These are phyloP conservation scores for Furcula furcula DNA, from an alignment of 2,888 invertebrate species.

Conservation along the genomic window DNA sequence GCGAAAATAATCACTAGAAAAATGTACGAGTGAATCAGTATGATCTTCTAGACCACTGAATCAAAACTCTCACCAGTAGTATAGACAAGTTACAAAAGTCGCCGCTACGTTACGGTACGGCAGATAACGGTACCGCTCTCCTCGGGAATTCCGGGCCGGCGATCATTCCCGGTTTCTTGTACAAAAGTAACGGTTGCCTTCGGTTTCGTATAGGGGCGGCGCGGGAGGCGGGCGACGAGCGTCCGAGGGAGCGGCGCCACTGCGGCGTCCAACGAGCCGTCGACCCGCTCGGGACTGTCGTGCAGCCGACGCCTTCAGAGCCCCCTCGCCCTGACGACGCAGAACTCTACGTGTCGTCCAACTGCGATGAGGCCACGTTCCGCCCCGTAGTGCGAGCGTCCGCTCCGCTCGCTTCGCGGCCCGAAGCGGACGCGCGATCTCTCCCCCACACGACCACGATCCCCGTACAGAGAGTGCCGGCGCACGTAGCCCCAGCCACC, in stretches of 20 bases:
- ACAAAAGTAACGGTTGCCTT: slow-evolving; percentile 85
- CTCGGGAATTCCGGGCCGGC: slow-evolving; percentile 21
- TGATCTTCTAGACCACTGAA: too few relatives aligned
- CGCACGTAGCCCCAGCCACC: slow-evolving; percentile 10
- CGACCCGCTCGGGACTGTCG: slow-evolving; percentile 89
- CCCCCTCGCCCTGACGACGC: slow-evolving; percentile 61
- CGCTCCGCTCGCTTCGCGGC: slow-evolving; percentile 52
- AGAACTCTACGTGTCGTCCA: slow-evolving; percentile 67
- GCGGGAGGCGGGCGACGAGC: slow-evolving; percentile 38
- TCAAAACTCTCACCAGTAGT: not conserved
- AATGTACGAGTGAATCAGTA: too few relatives aligned
- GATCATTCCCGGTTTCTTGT: slow-evolving; percentile 34
- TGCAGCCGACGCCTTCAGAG: slow-evolving; percentile 61
- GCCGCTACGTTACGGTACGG: not conserved
- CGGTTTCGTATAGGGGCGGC: slow-evolving; percentile 90
- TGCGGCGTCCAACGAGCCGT: slow-evolving; percentile 86
- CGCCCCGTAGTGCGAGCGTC: slow-evolving; percentile 83
- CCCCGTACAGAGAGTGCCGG: slow-evolving; percentile 53
- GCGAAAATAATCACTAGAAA: too few relatives aligned
- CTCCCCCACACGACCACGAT: slow-evolving; percentile 63
- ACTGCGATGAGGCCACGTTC: slow-evolving; percentile 86
- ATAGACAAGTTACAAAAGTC: not conserved
- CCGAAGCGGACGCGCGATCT: slow-evolving; percentile 48
- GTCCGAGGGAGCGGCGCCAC: slow-evolving; percentile 43
- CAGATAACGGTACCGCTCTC: not conserved